Base-by-base conservation (phyloP, 2,888 invertebrate genomes). In the Zygothrica quintamaculata region DNA sequence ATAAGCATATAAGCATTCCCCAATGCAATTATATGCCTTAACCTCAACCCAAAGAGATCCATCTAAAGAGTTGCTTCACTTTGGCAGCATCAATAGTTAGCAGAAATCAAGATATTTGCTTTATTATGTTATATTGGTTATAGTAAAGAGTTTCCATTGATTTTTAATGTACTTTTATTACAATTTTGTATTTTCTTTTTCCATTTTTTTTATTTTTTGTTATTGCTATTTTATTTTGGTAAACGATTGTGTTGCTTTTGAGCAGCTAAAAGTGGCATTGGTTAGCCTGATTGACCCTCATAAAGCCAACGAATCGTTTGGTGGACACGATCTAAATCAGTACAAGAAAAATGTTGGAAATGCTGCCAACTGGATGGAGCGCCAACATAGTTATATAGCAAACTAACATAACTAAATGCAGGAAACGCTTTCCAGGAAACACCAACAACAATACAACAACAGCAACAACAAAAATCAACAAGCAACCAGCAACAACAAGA, bases 391-490 rank as follows among this genome's bases (percentile, higher is more conserved):
- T 76, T 80, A 85, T 85, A 82, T 65, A 58, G 50, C 71, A 64
- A 58, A 64, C 51, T 55, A 74, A 74, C 71, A 74, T 59, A 71
- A 58, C 74, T 71, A 84, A 85, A 85, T 85, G 80, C 80, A 86
- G 81, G 84, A 81, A 81, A 86, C 86, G 77, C 74, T 81, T 81
- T 80, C 86, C 79, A 70, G 82, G 79, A 82, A 84, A 70, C 84
- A 70, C 59, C 78, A 76, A 44, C 57, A 70, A 44, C 62, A 70
- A 18, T n/a, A n/a, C 58, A 31, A 48, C 61, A 57, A 37, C 43
- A 48, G 16, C 39, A 46, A 33, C 59, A 55, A 39, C 47, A 69
- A 46, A 39, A 57, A 37, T n/a, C 46, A 57, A 39, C 59, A 46
- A 43, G n/a, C 53, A 53, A 52, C 57, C 53, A 53, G 50, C 57